Evolutionary conservation across 1,140 invertebrate genomes (phyloP), one percentile per base, ranked within the genome.

Genomic region (Drosophila parvula): DNA sequence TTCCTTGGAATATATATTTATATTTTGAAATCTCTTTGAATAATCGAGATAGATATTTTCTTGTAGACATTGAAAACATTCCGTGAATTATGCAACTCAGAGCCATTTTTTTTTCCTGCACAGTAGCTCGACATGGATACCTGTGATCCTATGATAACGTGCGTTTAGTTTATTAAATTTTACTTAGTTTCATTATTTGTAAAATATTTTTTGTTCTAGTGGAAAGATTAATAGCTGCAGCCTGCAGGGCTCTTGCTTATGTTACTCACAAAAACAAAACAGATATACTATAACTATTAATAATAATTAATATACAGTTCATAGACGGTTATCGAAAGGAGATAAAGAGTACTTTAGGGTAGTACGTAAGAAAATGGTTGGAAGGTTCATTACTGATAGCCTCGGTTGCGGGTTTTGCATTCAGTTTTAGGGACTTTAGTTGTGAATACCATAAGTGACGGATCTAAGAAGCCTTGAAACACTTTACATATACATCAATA

Each of bases 361-460:
- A 64, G 64, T 64, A 67, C 58, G n/a, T 34, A 64, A 22, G 64
- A 68, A 67, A 69, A 14, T 53, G 16, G 30, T 44, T 90, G 88
- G 88, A 90, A 90, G 88, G 88, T 90, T 90, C 68, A 78, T 79
- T 86, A 90, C 88, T 90, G 88, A 90, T 90, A 86, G 86, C 86
- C 70, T 80, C 60, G 79, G 70, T 79, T 90, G 56, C 74, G 10
- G 59, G 57, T 57, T 36, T 68, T 68, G 48, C 64, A 51, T 58
- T 45, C 41, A 18, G 22, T 59, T 53, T 32, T 68, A 58, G 59
- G 65, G 69, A 62, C 60, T 58, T 45, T 68, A 48, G 63, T 62
- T 68, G 61, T 88, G 81, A 85, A 88, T 83, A 83, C 81, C 81
- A 58, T 75, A 59, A 63, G 50, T 67, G 61, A 67, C 79, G 77